Evolutionary conservation across 92 coral and sea anemone genomes (phyloP), one percentile per base, ranked within the genome.

Genomic region (Paragorgia papillata): DNA sequence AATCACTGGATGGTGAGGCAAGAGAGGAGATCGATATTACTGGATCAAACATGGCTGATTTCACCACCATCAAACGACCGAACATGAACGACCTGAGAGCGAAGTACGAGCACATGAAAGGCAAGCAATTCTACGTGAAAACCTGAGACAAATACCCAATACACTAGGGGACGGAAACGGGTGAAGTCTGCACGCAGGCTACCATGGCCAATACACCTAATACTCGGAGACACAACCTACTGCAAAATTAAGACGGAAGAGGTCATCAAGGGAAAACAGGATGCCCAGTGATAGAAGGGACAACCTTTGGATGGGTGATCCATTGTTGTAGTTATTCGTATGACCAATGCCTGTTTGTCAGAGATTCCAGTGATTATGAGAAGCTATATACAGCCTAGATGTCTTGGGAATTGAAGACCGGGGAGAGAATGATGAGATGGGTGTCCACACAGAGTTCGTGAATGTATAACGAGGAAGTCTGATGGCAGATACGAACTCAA

Each of bases 401-500:
- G 27, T 53, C 6, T 53, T 53, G 59, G 59, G 59, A 6, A 12
- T 37, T 4, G 43, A 37, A 12, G 43, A 37, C 43, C 43, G 43
- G 10, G 43, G 43, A 12, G 43, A 53, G 59, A 53, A 53, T 18
- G 59, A 53, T 24, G 8, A 53, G n/a, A 18, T n/a, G 6, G n/a
- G 7, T 53, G 59, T 53, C 27, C 27, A 17, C 27, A 24, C 59
- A 18, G 59, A 53, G 20, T 53, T 53, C 27, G 27, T 18, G 59
- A 53, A 53, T 3, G 27, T 53, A n/a, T 53, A 53, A 24, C 27
- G 17, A 18, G 59, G n/a, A 53, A 53, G n/a, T n/a, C n/a, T 15
- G 56, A 59, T 43, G 87, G 82, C 67, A 73, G 90, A 58, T 86
- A 86, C 51, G 86, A 75, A 70, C 87, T 86, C 13, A 51, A 60